These are phyloP conservation scores for Ostrea denselamellosa DNA, from an alignment of 1,140 invertebrate species.

Conservation along the genomic window DNA sequence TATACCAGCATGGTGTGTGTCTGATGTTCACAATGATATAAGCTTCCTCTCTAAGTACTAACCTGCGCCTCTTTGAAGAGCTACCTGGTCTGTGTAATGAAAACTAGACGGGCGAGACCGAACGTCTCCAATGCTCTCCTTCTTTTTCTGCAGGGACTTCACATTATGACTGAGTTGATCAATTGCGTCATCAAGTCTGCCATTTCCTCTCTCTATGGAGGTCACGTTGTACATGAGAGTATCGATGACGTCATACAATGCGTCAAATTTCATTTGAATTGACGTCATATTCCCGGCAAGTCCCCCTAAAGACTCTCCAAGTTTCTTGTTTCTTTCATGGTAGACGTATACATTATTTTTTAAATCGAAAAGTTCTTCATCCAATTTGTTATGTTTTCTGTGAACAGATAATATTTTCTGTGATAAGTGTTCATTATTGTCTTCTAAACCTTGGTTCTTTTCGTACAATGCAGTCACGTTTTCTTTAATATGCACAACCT, in stretches of 20 bases:
- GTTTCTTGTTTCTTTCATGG: background rate
- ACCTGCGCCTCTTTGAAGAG: background rate
- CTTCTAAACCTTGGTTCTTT: background rate
- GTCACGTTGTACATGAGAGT: slow-evolving; percentile 1
- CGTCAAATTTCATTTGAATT: slow-evolving; percentile 7
- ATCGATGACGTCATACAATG: background rate
- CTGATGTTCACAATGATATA: too few relatives aligned
- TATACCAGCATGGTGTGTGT: too few relatives aligned
- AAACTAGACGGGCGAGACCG: background rate
- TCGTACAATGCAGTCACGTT: background rate
- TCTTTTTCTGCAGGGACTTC: slow-evolving; percentile 21
- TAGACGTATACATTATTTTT: background rate
- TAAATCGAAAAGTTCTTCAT: background rate
- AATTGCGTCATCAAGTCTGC: background rate
- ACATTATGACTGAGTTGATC: slow-evolving; percentile 11
- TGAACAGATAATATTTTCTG: background rate
- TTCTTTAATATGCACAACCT: background rate
- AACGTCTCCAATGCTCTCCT: background rate
- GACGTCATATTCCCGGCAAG: background rate
- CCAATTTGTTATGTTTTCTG: background rate
- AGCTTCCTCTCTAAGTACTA: background rate
- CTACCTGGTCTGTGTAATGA: background rate
- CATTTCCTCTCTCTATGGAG: slow-evolving; percentile 3
- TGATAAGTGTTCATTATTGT: background rate
- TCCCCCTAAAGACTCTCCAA: background rate